Percentiles rank a stretch among this genome's conserved stretches.
These are phyloP conservation scores for Caenorhabditis uteleia DNA, from an alignment of 2,888 invertebrate genomes.

Conservation along the genomic window DNA sequence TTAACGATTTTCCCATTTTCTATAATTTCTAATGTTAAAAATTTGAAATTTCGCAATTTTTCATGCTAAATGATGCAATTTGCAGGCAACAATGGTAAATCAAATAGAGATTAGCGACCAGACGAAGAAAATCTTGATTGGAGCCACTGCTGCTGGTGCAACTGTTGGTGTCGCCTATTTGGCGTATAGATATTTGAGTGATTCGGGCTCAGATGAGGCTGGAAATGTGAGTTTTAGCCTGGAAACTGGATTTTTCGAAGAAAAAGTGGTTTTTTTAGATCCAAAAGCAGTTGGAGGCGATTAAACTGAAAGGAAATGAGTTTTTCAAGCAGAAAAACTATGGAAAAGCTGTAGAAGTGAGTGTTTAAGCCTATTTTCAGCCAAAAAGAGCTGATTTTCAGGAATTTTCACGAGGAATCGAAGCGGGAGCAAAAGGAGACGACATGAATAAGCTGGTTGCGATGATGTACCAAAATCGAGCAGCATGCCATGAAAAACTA, in stretches of 20 bases:
- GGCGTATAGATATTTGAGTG: constrained; percentile 9
- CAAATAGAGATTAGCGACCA: constrained; percentile 33
- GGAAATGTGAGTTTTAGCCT: neutral
- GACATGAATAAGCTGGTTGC: constrained; percentile 12
- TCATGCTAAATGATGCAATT: constrained; percentile 17
- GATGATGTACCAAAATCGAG: constrained; percentile 38
- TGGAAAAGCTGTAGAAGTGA: constrained; percentile 14
- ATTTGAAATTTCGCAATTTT: constrained; percentile 3
- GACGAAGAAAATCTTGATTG: constrained; percentile 26
- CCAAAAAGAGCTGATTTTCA: neutral
- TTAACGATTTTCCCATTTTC: constrained; percentile 2
- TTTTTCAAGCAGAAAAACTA: constrained; percentile 28
- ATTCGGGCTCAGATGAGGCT: neutral
- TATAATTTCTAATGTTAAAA: no score
- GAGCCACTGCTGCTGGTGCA: constrained; percentile 27
- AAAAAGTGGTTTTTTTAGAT: no score
- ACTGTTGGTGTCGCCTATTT: constrained; percentile 27
- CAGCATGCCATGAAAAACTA: constrained; percentile 31
- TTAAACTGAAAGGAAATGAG: constrained; percentile 23
- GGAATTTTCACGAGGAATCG: constrained; percentile 24
- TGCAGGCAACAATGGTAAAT: no score
- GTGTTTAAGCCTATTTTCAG: neutral
- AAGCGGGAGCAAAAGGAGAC: constrained; percentile 4
- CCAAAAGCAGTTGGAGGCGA: constrained; percentile 14
- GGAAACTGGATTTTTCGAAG: neutral